Evolutionary conservation across 1,140 invertebrate species (phyloP).

Genomic region (Neomicropteryx cornuta): DNA sequence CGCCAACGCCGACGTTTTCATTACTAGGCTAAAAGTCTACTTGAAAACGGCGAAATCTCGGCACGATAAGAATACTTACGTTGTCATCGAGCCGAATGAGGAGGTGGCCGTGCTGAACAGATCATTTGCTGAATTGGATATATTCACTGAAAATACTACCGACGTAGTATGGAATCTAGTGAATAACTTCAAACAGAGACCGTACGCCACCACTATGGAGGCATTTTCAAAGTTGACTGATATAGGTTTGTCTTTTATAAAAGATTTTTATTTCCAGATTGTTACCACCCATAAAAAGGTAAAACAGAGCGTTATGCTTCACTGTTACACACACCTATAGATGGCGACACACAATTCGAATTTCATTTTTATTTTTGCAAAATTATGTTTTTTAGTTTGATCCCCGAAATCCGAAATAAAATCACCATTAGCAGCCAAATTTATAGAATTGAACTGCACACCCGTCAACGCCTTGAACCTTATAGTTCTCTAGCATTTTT

Average conservation of each 20-base stretch:
- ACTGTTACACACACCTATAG: too few relatives aligned
- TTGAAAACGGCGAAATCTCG: conserved; percentile 53
- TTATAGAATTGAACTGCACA: too few relatives aligned
- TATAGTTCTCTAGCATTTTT: too few relatives aligned
- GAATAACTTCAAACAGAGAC: conserved; percentile 58
- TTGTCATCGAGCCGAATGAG: conserved; percentile 50
- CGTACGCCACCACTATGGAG: conserved; percentile 69
- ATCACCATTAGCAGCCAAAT: too few relatives aligned
- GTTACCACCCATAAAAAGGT: conserved; percentile 24
- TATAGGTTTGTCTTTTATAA: conserved; percentile 41
- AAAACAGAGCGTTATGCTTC: too few relatives aligned
- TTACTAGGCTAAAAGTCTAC: conserved; percentile 49
- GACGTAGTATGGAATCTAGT: conserved; percentile 59
- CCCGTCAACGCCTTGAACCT: too few relatives aligned
- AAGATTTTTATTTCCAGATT: conserved; percentile 15
- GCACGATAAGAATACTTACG: conserved; percentile 57
- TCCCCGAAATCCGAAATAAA: too few relatives aligned
- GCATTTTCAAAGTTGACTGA: conserved; percentile 78
- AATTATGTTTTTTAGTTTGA: too few relatives aligned
- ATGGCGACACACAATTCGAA: too few relatives aligned
- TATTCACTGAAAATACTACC: conserved; percentile 60
- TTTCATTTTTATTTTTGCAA: too few relatives aligned
- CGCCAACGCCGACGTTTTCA: conserved; percentile 70
- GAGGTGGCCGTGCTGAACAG: conserved; percentile 60
- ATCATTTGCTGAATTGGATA: conserved; percentile 75